These are phyloP conservation scores for Chiloscyllium punctatum DNA, from an alignment of 2,797 vertebrate genomes.

Conservation along the genomic window DNA sequence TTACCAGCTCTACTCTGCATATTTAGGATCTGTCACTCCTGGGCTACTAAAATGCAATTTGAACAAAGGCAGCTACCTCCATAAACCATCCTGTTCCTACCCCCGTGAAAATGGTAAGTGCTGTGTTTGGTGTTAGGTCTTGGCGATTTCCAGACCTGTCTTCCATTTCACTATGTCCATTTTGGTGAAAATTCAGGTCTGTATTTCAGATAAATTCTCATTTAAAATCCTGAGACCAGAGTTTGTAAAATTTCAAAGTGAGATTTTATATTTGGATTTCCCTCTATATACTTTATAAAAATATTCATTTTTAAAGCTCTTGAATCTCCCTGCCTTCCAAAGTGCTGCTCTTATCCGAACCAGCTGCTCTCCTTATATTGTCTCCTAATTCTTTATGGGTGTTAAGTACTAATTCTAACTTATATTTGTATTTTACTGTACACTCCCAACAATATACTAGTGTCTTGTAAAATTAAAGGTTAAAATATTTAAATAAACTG, in stretches of 20 bases:
- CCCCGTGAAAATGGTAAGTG: no score
- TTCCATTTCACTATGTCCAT: no score
- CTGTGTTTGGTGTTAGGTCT: no score
- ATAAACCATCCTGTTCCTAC: no score
- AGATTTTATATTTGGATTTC: neutral
- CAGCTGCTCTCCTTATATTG: neutral
- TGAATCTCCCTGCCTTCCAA: neutral
- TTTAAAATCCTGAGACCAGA: neutral
- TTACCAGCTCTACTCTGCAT: no score
- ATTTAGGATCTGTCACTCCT: no score
- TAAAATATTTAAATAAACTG: neutral
- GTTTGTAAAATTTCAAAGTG: neutral
- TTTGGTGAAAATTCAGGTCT: no score
- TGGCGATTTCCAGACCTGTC: no score
- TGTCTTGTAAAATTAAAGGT: neutral
- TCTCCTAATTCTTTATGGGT: neutral
- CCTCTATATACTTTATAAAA: neutral
- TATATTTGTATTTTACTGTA: neutral
- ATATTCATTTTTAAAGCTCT: neutral
- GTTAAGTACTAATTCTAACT: neutral
- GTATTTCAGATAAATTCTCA: neutral
- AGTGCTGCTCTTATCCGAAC: neutral
- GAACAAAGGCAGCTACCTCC: no score
- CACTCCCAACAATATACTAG: neutral
- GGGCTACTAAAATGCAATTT: no score